Percentiles rank a stretch among this genome's conserved stretches.
These are phyloP conservation scores for Idaea dimidiata DNA, from an alignment of 2,888 invertebrate genomes.

Conservation along the genomic window DNA sequence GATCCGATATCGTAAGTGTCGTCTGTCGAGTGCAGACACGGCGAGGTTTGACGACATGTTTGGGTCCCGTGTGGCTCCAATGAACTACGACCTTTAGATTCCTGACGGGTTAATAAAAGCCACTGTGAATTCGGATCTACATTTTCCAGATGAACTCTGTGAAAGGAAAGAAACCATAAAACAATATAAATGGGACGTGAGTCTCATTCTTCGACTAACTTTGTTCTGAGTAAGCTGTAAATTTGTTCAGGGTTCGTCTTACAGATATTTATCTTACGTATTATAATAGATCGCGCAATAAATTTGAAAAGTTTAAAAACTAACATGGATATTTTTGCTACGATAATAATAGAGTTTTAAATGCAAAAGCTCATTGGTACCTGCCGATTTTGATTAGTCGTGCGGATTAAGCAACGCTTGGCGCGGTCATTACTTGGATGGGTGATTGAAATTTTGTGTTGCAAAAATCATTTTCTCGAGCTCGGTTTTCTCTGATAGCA, in stretches of 20 bases:
- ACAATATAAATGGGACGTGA: slow-evolving; percentile 74
- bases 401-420: too few relatives aligned
- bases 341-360: too few relatives aligned
- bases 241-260: slow-evolving; percentile 34
- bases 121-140: slow-evolving; percentile 50
- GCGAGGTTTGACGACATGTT: neutral
- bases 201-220: slow-evolving; percentile 50
- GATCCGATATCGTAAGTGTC: too few relatives aligned
- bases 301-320: slow-evolving; percentile 2
- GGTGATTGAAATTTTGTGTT: too few relatives aligned
- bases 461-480: too few relatives aligned
- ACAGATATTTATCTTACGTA: neutral
- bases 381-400: too few relatives aligned
- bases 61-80: neutral
- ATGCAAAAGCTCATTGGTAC: too few relatives aligned
- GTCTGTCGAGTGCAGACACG: neutral
- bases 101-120: slow-evolving; percentile 47
- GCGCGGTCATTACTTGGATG: too few relatives aligned
- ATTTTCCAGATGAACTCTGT: slow-evolving; percentile 54
- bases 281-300: neutral
- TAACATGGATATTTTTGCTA: too few relatives aligned
- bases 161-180: slow-evolving; percentile 69
- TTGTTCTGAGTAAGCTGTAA: slow-evolving; percentile 43
- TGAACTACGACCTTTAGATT: slow-evolving; percentile 19
- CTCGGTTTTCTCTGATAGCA: too few relatives aligned